Base-by-base conservation (phyloP, 2,888 invertebrate genomes). In the Sinelater perroti region DNA sequence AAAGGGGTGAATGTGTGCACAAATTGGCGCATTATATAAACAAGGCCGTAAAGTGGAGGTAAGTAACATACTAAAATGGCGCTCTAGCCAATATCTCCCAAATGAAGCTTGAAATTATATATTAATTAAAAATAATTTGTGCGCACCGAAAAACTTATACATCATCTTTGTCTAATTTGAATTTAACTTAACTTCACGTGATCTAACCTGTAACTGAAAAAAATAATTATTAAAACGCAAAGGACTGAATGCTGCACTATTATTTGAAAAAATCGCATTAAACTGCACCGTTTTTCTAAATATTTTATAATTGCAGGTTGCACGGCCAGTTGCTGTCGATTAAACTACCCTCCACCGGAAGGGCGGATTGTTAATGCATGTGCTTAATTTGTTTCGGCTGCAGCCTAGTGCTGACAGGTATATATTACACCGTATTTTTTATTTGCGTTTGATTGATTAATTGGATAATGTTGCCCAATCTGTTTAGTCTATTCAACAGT, bases 381-480 rank as follows among this genome's bases (percentile, higher is more conserved):
- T 33, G 24, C 40, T 49, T 42, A 18, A 40, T 30, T 24, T 17
- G 35, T 44, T 33, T 31, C 31, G 55, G 55, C 42, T 40, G 33
- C 46, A 26, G 45, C 31, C 33, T 47, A 35, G 53, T 47, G 60
- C 42, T 56, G 60, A 60, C 60, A 60, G 56, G 60, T 56, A 56
- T 45, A 57, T 50, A 61, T 61, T 57, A 61, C 30, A 18, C 45
- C 21, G 45, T 44, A 42, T 54, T 57, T 42, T 53, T 53, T 30
- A 36, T 61, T 53, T 38, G 47, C 50, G 21, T 35, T 40, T 57
- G 57, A 61, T 38, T 61, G 57, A 57, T 54, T 61, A 61, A 61
- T 57, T 57, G 46, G 31, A 35, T 51, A 53, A 45, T 54, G 49
- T 49, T 38, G 38, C 24, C 35, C 26, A 38, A 36, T 36, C 26